Evolutionary conservation across 2,113 vertebrate genomes (phyloP).

Genomic region (Diadophis punctatus): DNA sequence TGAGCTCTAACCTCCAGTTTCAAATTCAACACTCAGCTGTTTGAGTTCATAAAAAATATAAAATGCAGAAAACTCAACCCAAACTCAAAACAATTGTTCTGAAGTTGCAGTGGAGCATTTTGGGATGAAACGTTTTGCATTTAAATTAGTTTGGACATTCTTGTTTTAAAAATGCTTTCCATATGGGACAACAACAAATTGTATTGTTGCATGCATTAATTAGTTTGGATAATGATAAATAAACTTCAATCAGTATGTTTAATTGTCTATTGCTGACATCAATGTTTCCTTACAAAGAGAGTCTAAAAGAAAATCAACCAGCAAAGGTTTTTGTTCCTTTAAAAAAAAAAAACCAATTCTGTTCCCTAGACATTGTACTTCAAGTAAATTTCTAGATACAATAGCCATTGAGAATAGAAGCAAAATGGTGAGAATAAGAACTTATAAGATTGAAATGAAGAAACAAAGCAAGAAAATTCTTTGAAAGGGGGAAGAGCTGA

Average conservation of each 20-base stretch:
- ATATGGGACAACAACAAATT: conserved; percentile 41
- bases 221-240: conserved; percentile 58
- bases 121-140: background rate
- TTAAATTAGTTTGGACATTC: background rate
- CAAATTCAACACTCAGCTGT: background rate
- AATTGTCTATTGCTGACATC: conserved; percentile 58
- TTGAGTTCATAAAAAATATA: background rate
- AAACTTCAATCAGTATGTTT: conserved; percentile 57
- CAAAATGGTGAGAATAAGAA: conserved; percentile 67
- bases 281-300: conserved; percentile 52
- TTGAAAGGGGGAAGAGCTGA: conserved; percentile 55
- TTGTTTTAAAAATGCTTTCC: conserved; percentile 28
- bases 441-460: conserved; percentile 67
- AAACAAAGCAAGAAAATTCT: conserved; percentile 43
- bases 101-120: background rate
- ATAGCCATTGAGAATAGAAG: conserved; percentile 66
- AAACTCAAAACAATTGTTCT: background rate
- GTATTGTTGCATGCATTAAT: conserved; percentile 57
- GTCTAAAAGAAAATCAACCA: conserved; percentile 55
- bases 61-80: conserved; percentile 14
- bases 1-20: background rate
- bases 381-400: conserved; percentile 69
- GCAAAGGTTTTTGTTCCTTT: conserved; percentile 46
- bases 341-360: conserved; percentile 3
- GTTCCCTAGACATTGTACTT: conserved; percentile 53